These are phyloP conservation scores for Cryptus armator DNA, from an alignment of 2,888 invertebrate species.

Conservation along the genomic window DNA sequence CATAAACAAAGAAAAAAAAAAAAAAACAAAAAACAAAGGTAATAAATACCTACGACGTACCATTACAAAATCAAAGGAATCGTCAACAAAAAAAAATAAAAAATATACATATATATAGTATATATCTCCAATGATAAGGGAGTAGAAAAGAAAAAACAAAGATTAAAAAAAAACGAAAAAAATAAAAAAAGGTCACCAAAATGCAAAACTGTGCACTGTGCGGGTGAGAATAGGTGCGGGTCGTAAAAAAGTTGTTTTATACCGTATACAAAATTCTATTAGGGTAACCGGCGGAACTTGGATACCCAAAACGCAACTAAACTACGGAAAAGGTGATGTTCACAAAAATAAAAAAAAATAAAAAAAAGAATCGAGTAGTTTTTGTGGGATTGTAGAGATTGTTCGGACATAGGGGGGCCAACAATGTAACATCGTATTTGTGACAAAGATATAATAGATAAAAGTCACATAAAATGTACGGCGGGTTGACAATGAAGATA, in stretches of 20 bases:
- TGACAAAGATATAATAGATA: slow-evolving; percentile 30
- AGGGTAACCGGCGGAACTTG: slow-evolving; percentile 37
- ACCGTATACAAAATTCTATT: slow-evolving; percentile 62
- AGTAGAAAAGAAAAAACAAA: slow-evolving; percentile 38
- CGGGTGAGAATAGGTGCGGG: slow-evolving; percentile 61
- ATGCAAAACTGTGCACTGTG: slow-evolving; percentile 73
- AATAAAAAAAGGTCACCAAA: slow-evolving; percentile 69
- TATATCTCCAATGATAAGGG: slow-evolving; percentile 59
- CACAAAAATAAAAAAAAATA: slow-evolving; percentile 35
- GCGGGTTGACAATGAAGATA: slow-evolving; percentile 41
- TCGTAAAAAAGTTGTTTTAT: slow-evolving; percentile 31
- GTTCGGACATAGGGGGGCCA: slow-evolving; percentile 24
- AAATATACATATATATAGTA: slow-evolving; percentile 18
- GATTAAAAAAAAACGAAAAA: slow-evolving; percentile 24
- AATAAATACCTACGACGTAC: slow-evolving; percentile 57
- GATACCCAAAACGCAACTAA: slow-evolving; percentile 61
- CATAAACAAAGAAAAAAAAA: slow-evolving; percentile 10
- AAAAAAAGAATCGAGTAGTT: slow-evolving; percentile 24
- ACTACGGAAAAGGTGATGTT: slow-evolving; percentile 37
- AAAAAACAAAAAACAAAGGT: slow-evolving; percentile 27
- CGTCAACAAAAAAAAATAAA: slow-evolving; percentile 27
- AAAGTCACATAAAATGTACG: slow-evolving; percentile 29
- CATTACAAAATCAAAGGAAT: slow-evolving; percentile 45
- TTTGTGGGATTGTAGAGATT: slow-evolving; percentile 21
- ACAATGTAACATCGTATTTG: slow-evolving; percentile 16